These are phyloP conservation scores for Baronia brevicornis DNA, from an alignment of 2,888 invertebrate genomes.

Conservation along the genomic window DNA sequence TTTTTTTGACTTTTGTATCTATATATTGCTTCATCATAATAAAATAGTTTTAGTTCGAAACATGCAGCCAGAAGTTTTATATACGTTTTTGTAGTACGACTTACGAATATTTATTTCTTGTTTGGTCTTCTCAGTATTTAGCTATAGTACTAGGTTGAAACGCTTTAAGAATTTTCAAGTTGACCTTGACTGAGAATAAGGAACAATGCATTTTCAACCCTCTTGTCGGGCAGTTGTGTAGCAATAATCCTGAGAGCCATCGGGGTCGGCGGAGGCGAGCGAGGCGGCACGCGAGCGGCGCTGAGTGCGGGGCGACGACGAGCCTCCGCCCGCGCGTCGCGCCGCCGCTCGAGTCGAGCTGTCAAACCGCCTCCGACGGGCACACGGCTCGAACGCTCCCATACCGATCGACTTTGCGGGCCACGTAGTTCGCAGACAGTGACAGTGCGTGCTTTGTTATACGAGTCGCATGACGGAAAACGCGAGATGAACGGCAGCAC, in stretches of 20 bases:
- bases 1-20: too few species aligned
- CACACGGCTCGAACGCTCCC: constrained; percentile 68
- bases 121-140: constrained; percentile 8
- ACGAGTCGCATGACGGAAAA: constrained; percentile 60
- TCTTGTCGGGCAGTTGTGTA: constrained; percentile 47
- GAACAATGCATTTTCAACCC: constrained; percentile 68
- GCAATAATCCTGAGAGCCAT: constrained; percentile 51
- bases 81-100: too few species aligned
- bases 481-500: constrained; percentile 73
- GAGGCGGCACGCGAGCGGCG: constrained; percentile 38
- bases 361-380: constrained; percentile 74
- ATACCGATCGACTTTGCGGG: constrained; percentile 48
- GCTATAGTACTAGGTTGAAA: constrained; percentile 22
- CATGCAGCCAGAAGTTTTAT: too few species aligned
- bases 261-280: constrained; percentile 43
- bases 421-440: constrained; percentile 55
- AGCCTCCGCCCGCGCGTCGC: constrained; percentile 61
- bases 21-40: too few species aligned
- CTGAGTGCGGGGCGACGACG: constrained; percentile 32
- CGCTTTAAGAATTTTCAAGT: constrained; percentile 24
- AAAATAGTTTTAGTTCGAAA: too few species aligned
- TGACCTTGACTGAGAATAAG: constrained; percentile 61
- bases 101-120: neutral
- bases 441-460: constrained; percentile 60
- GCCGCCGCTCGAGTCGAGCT: constrained; percentile 52